Evolutionary conservation across 2,888 invertebrate genomes (phyloP).

Genomic region (Pristionchus entomophagus): DNA sequence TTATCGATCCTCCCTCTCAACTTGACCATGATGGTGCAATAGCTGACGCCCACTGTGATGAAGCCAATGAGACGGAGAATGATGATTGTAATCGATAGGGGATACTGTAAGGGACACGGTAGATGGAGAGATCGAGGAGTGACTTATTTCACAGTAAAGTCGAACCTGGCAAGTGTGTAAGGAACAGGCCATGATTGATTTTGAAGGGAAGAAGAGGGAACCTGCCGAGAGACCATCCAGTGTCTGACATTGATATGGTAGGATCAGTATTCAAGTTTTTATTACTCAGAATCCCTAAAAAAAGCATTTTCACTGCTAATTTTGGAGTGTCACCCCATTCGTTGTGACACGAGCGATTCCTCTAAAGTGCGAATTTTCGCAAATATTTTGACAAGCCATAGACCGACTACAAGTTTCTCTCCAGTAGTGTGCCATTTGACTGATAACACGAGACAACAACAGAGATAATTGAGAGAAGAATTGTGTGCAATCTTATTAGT

Average conservation of each 20-base stretch:
- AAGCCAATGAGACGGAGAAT: constrained; percentile 3
- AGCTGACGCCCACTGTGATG: not conserved
- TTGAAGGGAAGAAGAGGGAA: not conserved
- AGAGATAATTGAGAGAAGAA: too few species aligned
- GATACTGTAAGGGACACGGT: constrained; percentile 12
- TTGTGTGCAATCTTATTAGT: too few species aligned
- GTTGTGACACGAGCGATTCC: too few species aligned
- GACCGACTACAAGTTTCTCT: too few species aligned
- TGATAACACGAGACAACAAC: too few species aligned
- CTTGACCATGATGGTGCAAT: constrained; percentile 20
- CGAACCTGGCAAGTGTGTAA: not conserved
- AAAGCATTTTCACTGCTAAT: too few species aligned
- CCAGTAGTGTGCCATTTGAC: too few species aligned
- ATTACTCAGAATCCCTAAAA: too few species aligned
- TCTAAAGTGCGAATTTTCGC: too few species aligned
- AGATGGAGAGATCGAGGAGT: not conserved
- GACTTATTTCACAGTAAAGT: not conserved
- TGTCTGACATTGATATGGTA: not conserved
- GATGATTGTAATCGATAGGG: not conserved
- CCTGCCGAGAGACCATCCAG: constrained; percentile 1
- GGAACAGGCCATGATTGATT: not conserved
- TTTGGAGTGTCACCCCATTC: too few species aligned
- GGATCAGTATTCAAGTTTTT: too few species aligned
- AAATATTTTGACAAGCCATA: too few species aligned
- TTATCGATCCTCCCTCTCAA: constrained; percentile 9